Evolutionary conservation across 2,888 invertebrate species (phyloP).

Genomic region (Diadegma fenestrale): DNA sequence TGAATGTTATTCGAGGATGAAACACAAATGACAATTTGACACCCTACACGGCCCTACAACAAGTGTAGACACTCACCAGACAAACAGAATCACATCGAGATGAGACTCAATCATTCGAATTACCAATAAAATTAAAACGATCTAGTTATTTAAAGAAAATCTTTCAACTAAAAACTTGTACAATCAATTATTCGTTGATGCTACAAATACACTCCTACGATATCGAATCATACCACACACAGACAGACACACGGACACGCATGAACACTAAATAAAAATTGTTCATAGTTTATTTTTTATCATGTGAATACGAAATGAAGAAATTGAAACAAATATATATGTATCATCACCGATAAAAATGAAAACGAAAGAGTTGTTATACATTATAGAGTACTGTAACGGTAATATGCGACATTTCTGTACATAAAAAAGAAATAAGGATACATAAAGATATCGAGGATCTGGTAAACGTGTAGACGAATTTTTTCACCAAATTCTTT

Average conservation of each 20-base stretch:
- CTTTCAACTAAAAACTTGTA: slow-evolving; percentile 36
- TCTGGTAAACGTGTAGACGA: slow-evolving; percentile 36
- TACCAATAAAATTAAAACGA: neutral
- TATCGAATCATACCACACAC: slow-evolving; percentile 49
- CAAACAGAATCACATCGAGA: slow-evolving; percentile 54
- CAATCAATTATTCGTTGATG: slow-evolving; percentile 62
- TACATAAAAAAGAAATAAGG: slow-evolving; percentile 58
- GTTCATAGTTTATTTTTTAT: slow-evolving; percentile 90
- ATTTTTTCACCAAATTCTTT: slow-evolving; percentile 7
- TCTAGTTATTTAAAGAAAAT: slow-evolving; percentile 15
- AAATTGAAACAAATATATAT: slow-evolving; percentile 83
- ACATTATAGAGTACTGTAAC: slow-evolving; percentile 75
- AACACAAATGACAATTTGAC: slow-evolving; percentile 38
- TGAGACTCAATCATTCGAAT: slow-evolving; percentile 43
- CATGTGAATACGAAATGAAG: slow-evolving; percentile 87
- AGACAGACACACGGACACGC: slow-evolving; percentile 47
- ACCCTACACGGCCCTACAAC: slow-evolving; percentile 15
- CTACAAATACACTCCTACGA: slow-evolving; percentile 45
- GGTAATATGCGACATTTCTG: slow-evolving; percentile 61
- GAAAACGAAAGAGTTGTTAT: slow-evolving; percentile 86
- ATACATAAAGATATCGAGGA: slow-evolving; percentile 58
- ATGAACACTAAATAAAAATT: slow-evolving; percentile 78
- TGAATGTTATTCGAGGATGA: neutral
- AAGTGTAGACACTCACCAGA: slow-evolving; percentile 35
- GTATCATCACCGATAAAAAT: slow-evolving; percentile 88